A percentile compares a stretch with the other conserved stretches of the same genome.
phyloP scores from a whole-genome alignment of 2,797 vertebrate genomes.

The Trichosurus vulpecula region DNA sequence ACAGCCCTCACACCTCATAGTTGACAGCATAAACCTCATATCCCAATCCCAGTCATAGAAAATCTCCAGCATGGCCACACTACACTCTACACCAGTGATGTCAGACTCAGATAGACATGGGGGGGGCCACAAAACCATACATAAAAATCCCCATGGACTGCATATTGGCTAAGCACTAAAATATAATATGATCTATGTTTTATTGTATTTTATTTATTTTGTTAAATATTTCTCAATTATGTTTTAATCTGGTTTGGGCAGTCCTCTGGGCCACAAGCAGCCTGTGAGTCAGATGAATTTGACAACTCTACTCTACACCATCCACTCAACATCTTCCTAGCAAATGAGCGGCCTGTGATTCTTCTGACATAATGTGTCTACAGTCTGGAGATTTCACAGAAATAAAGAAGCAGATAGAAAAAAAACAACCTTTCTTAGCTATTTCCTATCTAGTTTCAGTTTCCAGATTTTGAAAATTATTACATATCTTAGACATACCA shows the following conservation, averaged over 20 bases:
- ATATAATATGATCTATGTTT: background rate
- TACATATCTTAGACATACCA: fast-evolving
- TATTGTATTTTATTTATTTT: no score
- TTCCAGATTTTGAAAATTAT: background rate
- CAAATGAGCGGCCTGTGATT: background rate
- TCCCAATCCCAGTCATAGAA: background rate
- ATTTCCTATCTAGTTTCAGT: no score
- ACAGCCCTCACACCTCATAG: background rate
- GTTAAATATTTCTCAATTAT: no score
- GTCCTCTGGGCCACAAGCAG: background rate
- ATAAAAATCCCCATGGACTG: background rate
- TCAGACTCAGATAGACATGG: background rate
- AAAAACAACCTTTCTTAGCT: background rate
- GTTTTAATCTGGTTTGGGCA: background rate
- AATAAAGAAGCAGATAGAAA: background rate
- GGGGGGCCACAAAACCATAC: background rate
- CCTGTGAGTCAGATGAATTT: background rate
- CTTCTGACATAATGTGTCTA: background rate
- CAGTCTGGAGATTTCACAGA: background rate
- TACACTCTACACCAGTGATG: background rate
- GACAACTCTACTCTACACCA: background rate
- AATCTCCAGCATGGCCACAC: background rate
- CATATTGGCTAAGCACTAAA: background rate
- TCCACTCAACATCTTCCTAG: background rate
- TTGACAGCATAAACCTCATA: background rate